Conservation (phyloP, 2,797 vertebrate species). For the Sebastes trivittatus region DNA sequence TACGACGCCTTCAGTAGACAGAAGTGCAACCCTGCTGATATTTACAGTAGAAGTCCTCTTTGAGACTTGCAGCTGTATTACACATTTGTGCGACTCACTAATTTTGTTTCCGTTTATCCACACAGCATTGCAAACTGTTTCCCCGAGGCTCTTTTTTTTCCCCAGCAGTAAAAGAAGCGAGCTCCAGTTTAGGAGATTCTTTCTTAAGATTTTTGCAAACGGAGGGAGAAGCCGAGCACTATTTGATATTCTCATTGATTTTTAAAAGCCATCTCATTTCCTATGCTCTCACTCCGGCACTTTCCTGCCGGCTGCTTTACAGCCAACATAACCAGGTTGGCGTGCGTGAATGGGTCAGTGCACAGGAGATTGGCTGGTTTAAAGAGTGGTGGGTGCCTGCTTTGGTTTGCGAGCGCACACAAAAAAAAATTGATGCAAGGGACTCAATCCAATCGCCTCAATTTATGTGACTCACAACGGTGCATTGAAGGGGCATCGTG, state of each 20-base stretch:
- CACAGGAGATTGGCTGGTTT: slow-evolving; percentile 10
- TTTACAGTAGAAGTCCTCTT: slow-evolving; percentile 5
- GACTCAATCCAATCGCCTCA: slow-evolving; percentile 4
- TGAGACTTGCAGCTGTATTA: slow-evolving; percentile 5
- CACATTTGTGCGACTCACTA: slow-evolving; percentile 7
- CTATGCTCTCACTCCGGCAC: background rate
- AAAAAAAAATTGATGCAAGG: background rate
- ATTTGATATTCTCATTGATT: slow-evolving; percentile 39
- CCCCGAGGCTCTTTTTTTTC: background rate
- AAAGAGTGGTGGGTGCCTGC: background rate
- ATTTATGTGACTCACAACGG: background rate
- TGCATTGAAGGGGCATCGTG: background rate
- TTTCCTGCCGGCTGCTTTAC: slow-evolving; percentile 27
- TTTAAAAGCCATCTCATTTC: slow-evolving; percentile 50
- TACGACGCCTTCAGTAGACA: background rate
- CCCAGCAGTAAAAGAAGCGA: slow-evolving; percentile 7
- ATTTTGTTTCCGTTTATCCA: slow-evolving; percentile 27
- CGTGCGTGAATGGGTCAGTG: slow-evolving; percentile 14
- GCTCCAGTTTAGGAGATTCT: slow-evolving; percentile 1
- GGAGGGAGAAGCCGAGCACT: background rate
- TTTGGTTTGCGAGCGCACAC: slow-evolving; percentile 1
- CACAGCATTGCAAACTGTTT: background rate
- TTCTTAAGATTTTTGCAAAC: background rate
- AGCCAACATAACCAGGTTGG: slow-evolving; percentile 28
- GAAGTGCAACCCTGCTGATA: background rate